Base-by-base conservation (phyloP, 2,113 vertebrate species). In the Excalfactoria chinensis region DNA sequence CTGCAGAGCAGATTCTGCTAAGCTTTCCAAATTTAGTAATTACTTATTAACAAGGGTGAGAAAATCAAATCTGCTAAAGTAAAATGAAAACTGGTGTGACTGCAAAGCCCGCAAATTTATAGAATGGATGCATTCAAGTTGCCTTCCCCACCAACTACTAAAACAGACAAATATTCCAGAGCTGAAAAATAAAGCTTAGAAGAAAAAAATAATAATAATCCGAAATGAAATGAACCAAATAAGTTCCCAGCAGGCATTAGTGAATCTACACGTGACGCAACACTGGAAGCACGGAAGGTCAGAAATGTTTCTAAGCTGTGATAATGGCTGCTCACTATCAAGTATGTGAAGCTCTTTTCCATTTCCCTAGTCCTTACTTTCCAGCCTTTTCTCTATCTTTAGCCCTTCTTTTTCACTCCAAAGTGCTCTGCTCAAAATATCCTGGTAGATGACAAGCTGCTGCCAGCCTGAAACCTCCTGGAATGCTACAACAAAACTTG, bases 341-440 rank as follows among this genome's bases (percentile, higher is more conserved):
- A 43, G 34, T 10, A 81, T 2, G 4, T 62, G 67, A n/a, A 73
- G 74, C 59, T 89, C 49, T 37, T 70, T 79, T 34, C 44, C 75
- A 67, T 51, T 28, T 8, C 51, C 70, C 68, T 58, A 56, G 40
- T 80, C 21, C 13, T 22, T 48, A 22, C 53, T 92, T 77, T 71
- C 71, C 22, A 48, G 56, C 25, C 87, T 72, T 69, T 88, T 72
- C 68, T 80, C 69, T 84, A 83, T 72, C 70, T 90, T 96, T 93
- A 94, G 73, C 23, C 51, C 19, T 87, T 37, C 44, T 48, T 89
- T 76, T 88, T 70, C 76, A 86, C 66, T 74, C 35, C 20, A 51
- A 35, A 89, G 13, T 23, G 26, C n/a, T 95, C 73, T 51, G 64
- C 91, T 91, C 58, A 95, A 89, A 93, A 94, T 84, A 92, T 56